Percentiles rank a stretch among this genome's conserved stretches.
Evolutionary conservation across 2,113 vertebrate genomes (phyloP).

Genomic region (Neotragus pygmaeus): DNA sequence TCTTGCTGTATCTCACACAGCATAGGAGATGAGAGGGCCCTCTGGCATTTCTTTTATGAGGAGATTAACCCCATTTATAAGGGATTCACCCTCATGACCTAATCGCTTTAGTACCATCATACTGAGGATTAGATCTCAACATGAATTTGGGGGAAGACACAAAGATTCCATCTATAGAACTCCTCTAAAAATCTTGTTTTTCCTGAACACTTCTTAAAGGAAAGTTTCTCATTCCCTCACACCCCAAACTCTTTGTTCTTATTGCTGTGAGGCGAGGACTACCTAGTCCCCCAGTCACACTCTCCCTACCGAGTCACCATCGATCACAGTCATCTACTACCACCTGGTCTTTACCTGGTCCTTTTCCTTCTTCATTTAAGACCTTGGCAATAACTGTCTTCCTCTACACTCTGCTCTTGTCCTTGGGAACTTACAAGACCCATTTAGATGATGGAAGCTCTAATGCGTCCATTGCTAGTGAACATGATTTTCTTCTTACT

Average conservation of each 20-base stretch:
- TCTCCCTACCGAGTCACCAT: not conserved
- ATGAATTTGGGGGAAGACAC: not conserved
- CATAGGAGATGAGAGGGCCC: not conserved
- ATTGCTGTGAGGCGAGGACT: not conserved
- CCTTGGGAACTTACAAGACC: not conserved
- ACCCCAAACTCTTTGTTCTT: not conserved
- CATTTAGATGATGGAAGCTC: not conserved
- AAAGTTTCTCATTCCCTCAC: not conserved
- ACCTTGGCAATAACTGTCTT: not conserved
- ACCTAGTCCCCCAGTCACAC: not conserved
- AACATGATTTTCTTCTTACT: not conserved
- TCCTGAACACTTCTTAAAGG: not conserved
- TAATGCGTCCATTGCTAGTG: not conserved
- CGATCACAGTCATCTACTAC: not conserved
- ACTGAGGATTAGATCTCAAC: not conserved
- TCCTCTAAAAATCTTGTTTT: not conserved
- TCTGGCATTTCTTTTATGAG: no score
- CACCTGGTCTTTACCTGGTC: not conserved
- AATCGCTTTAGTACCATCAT: not conserved
- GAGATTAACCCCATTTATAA: not conserved
- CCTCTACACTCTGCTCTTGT: not conserved
- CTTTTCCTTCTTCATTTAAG: not conserved
- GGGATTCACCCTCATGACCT: not conserved
- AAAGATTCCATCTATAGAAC: not conserved
- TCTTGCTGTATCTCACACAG: not conserved